Conservation (phyloP, 2,888 invertebrate genomes). For the Drosophila parthenogenetica region DNA sequence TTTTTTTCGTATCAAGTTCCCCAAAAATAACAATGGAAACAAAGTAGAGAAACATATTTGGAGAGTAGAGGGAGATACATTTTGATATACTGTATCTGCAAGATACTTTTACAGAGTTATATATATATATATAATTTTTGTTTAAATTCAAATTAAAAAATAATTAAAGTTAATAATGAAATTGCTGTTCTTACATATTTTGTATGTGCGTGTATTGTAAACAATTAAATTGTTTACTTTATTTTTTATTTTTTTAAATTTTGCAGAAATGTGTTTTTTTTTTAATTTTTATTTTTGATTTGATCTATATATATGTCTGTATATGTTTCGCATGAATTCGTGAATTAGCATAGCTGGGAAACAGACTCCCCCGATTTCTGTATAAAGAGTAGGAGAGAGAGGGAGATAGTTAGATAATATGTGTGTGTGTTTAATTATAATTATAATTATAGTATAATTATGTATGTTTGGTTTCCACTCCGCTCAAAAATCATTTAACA, state of each 20-base stretch:
- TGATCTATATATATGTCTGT: constrained; percentile 38
- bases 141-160: constrained; percentile 1
- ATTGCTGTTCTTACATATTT: constrained; percentile 18
- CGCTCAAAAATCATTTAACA: constrained; percentile 44
- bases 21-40: constrained; percentile 19
- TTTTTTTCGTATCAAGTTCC: constrained; percentile 15
- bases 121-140: neutral
- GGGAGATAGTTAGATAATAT: constrained; percentile 4
- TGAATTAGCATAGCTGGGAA: constrained; percentile 34
- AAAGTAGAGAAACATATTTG: constrained; percentile 16
- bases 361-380: constrained; percentile 12
- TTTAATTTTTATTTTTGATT: constrained; percentile 36
- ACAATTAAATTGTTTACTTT: constrained; percentile 65
- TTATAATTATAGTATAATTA: constrained; percentile 12
- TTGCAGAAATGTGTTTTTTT: constrained; percentile 36
- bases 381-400: constrained; percentile 18
- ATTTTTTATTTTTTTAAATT: neutral
- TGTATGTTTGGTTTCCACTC: constrained; percentile 20
- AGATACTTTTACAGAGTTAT: constrained; percentile 13
- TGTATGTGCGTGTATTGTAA: constrained; percentile 54
- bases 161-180: constrained; percentile 10
- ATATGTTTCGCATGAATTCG: constrained; percentile 16
- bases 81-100: constrained; percentile 9
- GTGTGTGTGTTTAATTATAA: constrained; percentile 31
- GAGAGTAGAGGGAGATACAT: constrained; percentile 6